Evolutionary conservation across 2,888 invertebrate genomes (phyloP).

Genomic region (Spicauda simplicius): DNA sequence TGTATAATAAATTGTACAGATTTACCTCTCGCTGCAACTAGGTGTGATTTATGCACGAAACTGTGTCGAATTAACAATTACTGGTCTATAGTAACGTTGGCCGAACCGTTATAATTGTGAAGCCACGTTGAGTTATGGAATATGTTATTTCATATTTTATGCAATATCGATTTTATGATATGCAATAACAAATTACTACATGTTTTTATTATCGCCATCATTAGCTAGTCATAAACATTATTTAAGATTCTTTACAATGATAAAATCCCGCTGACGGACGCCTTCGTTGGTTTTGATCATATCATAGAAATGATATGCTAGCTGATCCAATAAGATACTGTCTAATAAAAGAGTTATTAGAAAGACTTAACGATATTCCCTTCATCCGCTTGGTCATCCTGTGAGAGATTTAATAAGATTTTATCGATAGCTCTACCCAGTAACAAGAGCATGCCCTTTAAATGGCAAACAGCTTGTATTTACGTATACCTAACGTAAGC

Average conservation of each 20-base stretch:
- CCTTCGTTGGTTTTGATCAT: background rate
- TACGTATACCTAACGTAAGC: conserved; percentile 10
- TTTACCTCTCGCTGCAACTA: conserved; percentile 67
- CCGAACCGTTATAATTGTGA: conserved; percentile 57
- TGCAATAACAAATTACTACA: background rate
- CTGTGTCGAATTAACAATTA: conserved; percentile 80
- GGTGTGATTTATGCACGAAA: conserved; percentile 74
- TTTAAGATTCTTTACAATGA: background rate
- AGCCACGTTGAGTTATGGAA: conserved; percentile 21
- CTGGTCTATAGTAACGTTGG: conserved; percentile 58
- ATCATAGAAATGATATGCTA: background rate
- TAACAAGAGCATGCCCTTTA: conserved; percentile 31
- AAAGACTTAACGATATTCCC: conserved; percentile 19
- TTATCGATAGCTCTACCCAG: conserved; percentile 17
- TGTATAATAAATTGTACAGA: conserved; percentile 71
- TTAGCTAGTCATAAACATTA: background rate
- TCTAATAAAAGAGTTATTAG: conserved; percentile 14
- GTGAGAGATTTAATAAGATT: conserved; percentile 23
- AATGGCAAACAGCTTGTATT: conserved; percentile 24
- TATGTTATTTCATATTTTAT: conserved; percentile 41
- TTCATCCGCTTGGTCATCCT: conserved; percentile 1
- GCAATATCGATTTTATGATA: conserved; percentile 38
- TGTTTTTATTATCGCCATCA: background rate
- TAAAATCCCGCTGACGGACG: background rate
- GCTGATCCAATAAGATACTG: background rate